A percentile compares a stretch with the other conserved stretches of the same genome.
Conservation (phyloP, 2,113 vertebrate genomes). For the Dipodomys ordii region DNA sequence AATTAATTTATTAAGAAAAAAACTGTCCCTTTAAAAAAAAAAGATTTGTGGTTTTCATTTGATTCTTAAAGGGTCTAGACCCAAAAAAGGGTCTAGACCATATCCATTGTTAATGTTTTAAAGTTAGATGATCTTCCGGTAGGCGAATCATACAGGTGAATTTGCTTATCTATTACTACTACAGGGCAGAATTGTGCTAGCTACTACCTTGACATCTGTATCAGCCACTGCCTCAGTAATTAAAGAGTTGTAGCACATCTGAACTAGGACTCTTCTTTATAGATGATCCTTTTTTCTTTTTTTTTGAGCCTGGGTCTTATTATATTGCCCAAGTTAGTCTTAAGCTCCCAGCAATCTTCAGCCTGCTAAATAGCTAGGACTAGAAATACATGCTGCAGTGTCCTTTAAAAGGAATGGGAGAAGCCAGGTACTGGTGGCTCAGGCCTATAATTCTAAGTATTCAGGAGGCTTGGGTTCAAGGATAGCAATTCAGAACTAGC, state of each 20-base stretch:
- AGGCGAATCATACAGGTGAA: background rate
- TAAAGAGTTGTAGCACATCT: background rate
- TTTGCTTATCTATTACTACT: background rate
- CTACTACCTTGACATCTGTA: background rate
- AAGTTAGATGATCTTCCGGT: background rate
- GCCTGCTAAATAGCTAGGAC: background rate
- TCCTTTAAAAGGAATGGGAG: too few species aligned
- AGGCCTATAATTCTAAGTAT: too few species aligned
- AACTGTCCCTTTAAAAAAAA: background rate
- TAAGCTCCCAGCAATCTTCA: background rate
- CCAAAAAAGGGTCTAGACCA: background rate
- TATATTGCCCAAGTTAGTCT: too few species aligned
- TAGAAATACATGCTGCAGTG: background rate
- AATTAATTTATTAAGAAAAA: too few species aligned
- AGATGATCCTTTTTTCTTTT: too few species aligned
- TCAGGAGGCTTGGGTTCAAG: too few species aligned
- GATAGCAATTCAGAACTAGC: too few species aligned
- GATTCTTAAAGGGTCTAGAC: background rate
- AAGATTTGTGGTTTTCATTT: conserved; percentile 3
- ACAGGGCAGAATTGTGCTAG: background rate
- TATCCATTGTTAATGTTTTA: conserved; percentile 24
- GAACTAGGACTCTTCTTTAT: conserved; percentile 6
- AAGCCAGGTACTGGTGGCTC: too few species aligned
- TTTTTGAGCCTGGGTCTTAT: background rate
- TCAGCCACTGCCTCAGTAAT: background rate